Base-by-base conservation (phyloP, 2,888 invertebrate genomes). In the Drosophila falleni region DNA sequence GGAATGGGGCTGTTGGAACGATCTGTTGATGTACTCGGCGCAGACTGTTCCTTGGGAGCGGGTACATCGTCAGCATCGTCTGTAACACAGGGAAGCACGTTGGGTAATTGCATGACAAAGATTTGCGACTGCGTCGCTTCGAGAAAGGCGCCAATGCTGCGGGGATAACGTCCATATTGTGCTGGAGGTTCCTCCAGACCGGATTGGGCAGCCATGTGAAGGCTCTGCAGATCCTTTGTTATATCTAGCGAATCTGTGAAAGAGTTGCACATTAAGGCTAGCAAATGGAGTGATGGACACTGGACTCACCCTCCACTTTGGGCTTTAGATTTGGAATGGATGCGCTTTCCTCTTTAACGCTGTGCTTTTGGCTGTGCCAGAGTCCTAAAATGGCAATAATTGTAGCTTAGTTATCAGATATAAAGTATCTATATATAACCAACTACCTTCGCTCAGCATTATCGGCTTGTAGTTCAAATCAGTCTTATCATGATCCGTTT, bases 71-170 rank as follows among this genome's bases (percentile, higher is more conserved):
- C 74, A 3, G 13, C 68, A 3, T 89, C 90, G 49, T 90, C 90
- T 4, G 49, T 49, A 2, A 89, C 87, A 37, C 87, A 87, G 5
- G 86, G 86, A 55, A 87, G 44, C 8, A 78, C 80, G 51, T 84
- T 80, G 3, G 86, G 66, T 59, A 92, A 87, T 74, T 93, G 93
- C 87, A 93, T 85, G 11, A 93, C 55, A 56, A 93, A 91, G 46
- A 93, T 78, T 66, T 92, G 92, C 3, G 91, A 80, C 46, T 90
- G 83, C 9, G 76, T 53, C 11, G 75, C 75, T 19, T 87, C 84
- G 0, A 93, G 80, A 26, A 93, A 86, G 29, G 90, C 87, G 5
- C 79, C 80, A 23, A 92, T 78, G 50, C 71, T 87, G 8, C 81
- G 77, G 0, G 93, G 92, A 80, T 91, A 92, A 1, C 87, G 81